A percentile compares a stretch with the other conserved stretches of the same genome.
Conservation (phyloP, 1,140 invertebrate species). For the Calephelis virginiensis region DNA sequence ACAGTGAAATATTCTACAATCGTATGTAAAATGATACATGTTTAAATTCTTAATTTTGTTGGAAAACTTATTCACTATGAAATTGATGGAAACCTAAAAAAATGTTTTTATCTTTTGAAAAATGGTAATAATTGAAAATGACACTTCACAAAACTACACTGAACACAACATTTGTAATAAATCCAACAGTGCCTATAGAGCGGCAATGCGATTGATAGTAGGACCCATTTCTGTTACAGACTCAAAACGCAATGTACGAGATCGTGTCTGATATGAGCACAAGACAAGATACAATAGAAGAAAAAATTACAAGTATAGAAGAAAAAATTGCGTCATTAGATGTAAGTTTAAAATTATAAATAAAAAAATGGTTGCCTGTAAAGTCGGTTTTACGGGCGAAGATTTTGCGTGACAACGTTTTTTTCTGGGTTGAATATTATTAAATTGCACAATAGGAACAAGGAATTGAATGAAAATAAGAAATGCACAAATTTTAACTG, state of each 20-base stretch:
- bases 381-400: no score
- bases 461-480: no score
- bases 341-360: conserved; percentile 55
- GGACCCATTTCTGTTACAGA: conserved; percentile 86
- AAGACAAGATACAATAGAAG: conserved; percentile 93
- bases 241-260: conserved; percentile 97
- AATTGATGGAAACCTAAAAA: no score
- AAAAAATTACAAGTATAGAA: conserved; percentile 90
- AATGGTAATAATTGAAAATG: conserved; percentile 15
- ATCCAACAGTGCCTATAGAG: conserved; percentile 57
- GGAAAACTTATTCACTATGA: no score
- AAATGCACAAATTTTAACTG: no score
- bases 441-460: no score
- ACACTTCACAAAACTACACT: conserved; percentile 39
- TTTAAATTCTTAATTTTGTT: no score
- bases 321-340: conserved; percentile 90
- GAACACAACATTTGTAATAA: conserved; percentile 42
- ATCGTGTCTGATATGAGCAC: conserved; percentile 97
- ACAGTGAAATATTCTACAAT: no score
- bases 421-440: no score
- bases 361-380: no score
- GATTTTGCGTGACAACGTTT: no score
- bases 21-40: no score
- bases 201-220: conserved; percentile 78
- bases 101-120: not conserved